phyloP scores from a whole-genome alignment of 2,113 vertebrate species.

The Phaetusa simplex region DNA sequence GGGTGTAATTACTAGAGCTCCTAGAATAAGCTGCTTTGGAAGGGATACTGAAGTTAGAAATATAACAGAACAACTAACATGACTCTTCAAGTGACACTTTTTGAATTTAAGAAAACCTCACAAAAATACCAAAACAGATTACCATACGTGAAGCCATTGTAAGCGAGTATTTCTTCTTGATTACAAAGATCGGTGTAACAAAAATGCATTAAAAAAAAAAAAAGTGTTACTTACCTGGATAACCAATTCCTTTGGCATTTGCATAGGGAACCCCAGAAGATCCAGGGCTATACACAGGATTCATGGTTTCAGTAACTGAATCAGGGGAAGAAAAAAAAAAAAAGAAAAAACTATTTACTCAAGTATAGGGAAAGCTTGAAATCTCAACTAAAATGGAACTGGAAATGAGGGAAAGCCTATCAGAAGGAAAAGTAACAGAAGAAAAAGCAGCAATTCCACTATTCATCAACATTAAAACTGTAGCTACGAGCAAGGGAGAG shows the following conservation, averaged over 20 bases:
- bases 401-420: not conserved
- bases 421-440: not conserved
- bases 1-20: not conserved
- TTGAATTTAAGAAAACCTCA: not conserved
- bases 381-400: not conserved
- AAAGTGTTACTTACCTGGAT: conserved; percentile 83
- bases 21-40: conserved; percentile 17
- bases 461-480: not conserved
- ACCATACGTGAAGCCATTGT: not conserved
- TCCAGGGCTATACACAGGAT: conserved; percentile 96
- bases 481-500: not conserved
- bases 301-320: conserved; percentile 85
- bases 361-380: not conserved
- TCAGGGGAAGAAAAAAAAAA: not conserved
- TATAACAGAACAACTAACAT: not conserved
- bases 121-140: not conserved
- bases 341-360: not conserved
- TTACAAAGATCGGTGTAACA: not conserved
- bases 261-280: conserved; percentile 95
- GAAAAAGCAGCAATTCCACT: not conserved
- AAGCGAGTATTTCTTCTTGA: not conserved
- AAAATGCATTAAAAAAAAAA: not conserved
- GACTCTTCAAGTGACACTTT: not conserved
- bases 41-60: conserved; percentile 7
- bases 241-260: conserved; percentile 95